Conservation (phyloP, 2,888 invertebrate genomes). For the Lacanobia oleracea region DNA sequence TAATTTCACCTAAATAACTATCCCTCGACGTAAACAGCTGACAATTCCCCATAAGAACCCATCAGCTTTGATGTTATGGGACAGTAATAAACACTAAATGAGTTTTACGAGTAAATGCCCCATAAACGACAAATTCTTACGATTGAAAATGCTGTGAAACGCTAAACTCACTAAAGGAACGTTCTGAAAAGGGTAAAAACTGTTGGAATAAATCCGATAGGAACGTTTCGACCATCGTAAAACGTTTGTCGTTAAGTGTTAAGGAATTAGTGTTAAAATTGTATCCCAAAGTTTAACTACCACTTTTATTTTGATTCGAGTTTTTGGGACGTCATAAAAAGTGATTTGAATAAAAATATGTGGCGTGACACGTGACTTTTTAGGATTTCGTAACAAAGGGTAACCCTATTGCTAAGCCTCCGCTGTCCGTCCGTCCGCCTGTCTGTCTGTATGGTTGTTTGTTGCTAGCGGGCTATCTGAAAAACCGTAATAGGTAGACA, state of each 20-base stretch:
- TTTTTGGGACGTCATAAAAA: conserved; percentile 40
- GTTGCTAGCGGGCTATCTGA: no score
- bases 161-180: conserved; percentile 33
- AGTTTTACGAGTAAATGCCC: conserved; percentile 60
- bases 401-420: no score
- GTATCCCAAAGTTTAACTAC: conserved; percentile 47
- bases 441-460: no score
- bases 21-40: conserved; percentile 30
- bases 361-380: background rate
- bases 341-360: conserved; percentile 4
- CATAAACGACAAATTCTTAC: conserved; percentile 59
- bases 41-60: conserved; percentile 24
- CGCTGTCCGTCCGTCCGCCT: no score
- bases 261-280: conserved; percentile 59
- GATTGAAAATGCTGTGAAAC: conserved; percentile 59
- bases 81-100: conserved; percentile 60
- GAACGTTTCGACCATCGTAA: conserved; percentile 56
- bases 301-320: conserved; percentile 59
- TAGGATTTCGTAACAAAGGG: background rate
- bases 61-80: conserved; percentile 43
- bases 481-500: no score
- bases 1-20: conserved; percentile 23
- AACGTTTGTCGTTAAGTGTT: conserved; percentile 55
- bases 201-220: conserved; percentile 45
- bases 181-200: conserved; percentile 58